Base-by-base conservation (phyloP, 2,113 vertebrate species). In the Coregonus clupeaformis region DNA sequence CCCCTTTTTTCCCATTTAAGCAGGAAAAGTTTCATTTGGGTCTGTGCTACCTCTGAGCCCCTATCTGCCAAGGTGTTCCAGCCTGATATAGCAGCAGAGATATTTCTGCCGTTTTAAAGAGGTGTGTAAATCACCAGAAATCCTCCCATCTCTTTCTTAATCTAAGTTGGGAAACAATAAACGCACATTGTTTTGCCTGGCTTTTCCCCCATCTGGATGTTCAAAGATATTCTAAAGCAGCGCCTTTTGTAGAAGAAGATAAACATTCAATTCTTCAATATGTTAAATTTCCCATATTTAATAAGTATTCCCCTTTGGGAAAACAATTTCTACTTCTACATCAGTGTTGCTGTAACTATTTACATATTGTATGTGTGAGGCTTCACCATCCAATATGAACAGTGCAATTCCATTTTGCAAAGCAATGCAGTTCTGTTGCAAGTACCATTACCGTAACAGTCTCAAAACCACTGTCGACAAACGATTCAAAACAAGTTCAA, bases 11-110 rank as follows among this genome's bases (percentile, higher is more conserved):
- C 72, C 9, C 68, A 72, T 75, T 80, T 80, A 79, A 80, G 85
- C 76, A 73, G 65, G 77, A 82, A 76, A 82, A 83, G 84, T 90
- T 88, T 86, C 70, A 87, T 89, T 87, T 82, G 16, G 74, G 82
- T 81, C 78, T 82, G 82, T 82, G 86, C 84, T 86, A 83, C 81
- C 82, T 84, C 80, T 78, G 82, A 82, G 86, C 83, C 64, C 71
- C 80, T 84, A 84, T 86, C 89, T 83, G 85, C 80, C 85, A 91
- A 91, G 91, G 89, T 91, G 90, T 92, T 91, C 74, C 57, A 73
- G 87, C 77, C 85, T 88, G 90, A 91, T 92, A 92, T 76, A 90
- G 77, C 78, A 83, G 75, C 84, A 84, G 82, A 89, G 72, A 87
- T 81, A 90, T 84, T 87, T 80, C 83, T 73, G 69, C 71, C 59